Evolutionary conservation across 2,113 vertebrate genomes (phyloP), one percentile per base, ranked within the genome.

Genomic region (Rhynchopsitta pachyrhyncha): DNA sequence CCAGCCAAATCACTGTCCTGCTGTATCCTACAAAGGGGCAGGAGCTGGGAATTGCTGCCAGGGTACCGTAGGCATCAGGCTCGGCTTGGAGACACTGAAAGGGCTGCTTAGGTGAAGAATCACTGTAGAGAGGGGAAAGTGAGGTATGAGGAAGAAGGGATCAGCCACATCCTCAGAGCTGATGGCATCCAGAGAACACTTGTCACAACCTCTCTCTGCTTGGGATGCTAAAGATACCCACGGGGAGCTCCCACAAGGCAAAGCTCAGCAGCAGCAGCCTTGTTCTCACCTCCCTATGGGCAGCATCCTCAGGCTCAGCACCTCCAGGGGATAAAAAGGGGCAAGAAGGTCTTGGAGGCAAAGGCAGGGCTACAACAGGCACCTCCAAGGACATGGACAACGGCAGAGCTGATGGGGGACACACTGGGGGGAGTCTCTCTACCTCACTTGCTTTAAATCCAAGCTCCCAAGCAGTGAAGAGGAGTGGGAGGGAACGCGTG

Each of bases 101-200:
- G 42, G 13, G 33, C 33, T 41, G 31, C 13, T 41, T 6, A 28
- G 1, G 8, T 2, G 27, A 57, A 50, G 76, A 22, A 50, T 7
- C 57, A 12, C 19, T 49, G 0, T 29, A 3, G 5, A 4, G 5
- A 23, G 1, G n/a, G 39, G 37, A 33, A 64, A 44, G 24, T 0
- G 0, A 5, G 28, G 7, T 0, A 3, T 0, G 2, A 37, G 49
- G 28, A 59, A 44, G 68, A 44, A 35, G 25, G n/a, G n/a, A 77
- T 2, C 44, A 5, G 33, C n/a, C 49, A 11, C 39, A 28, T 15
- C 60, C 76, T 46, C 9, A 0, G 24, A 14, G 66, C 52, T 3
- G 41, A 3, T 4, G 9, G 77, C 67, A 82, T 11, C 52, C 19
- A 8, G 35, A 68, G 4, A 25, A 37, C 35, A 10, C n/a, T 0